Evolutionary conservation across 64 coral and sea anemone genomes (phyloP), one percentile per base, ranked within the genome.

Genomic region (Pachyseris speciosa): DNA sequence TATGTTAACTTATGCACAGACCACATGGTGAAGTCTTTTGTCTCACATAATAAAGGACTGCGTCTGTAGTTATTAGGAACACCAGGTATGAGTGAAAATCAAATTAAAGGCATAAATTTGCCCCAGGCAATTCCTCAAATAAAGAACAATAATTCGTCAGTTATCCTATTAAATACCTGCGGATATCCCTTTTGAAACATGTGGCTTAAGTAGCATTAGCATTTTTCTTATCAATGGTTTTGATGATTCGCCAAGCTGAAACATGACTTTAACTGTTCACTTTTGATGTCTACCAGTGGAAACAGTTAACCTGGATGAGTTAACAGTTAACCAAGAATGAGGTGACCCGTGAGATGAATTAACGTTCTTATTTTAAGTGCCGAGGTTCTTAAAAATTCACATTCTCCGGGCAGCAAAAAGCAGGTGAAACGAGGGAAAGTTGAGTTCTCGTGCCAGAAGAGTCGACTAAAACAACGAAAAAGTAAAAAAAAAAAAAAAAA

Each of bases 101-200:
- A 51, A 50, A 51, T 77, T 51, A 30, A 2, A 26, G 19, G 11
- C 0, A 51, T 27, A 51, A 37, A 68, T 42, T 69, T 33, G 39
- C 72, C 72, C 2, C 2, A 48, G 39, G 40, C 9, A 11, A 26
- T 44, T 51, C 73, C 0, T 30, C 1, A 24, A 8, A 27, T 32
- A 17, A 15, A 12, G 20, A 6, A 77, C 12, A 50, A 52, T 17
- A 19, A 11, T 2, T 9, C 17, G 12, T 51, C 73, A 77, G 27
- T 51, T 19, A 77, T 31, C 44, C 45, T 51, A 27, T 77, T 20
- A 77, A 17, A 17, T 77, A 77, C 73, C 73, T 77, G 73, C 19
- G 25, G 73, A 24, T 77, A 52, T 51, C 10, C 45, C 31, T 28
- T 52, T 72, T 50, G 16, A 77, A 12, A 77, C 73, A 45, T 50